Percentiles rank a stretch among this genome's conserved stretches.
These are phyloP conservation scores for Lucifuga dentata DNA, from an alignment of 2,113 vertebrate genomes.

Conservation along the genomic window DNA sequence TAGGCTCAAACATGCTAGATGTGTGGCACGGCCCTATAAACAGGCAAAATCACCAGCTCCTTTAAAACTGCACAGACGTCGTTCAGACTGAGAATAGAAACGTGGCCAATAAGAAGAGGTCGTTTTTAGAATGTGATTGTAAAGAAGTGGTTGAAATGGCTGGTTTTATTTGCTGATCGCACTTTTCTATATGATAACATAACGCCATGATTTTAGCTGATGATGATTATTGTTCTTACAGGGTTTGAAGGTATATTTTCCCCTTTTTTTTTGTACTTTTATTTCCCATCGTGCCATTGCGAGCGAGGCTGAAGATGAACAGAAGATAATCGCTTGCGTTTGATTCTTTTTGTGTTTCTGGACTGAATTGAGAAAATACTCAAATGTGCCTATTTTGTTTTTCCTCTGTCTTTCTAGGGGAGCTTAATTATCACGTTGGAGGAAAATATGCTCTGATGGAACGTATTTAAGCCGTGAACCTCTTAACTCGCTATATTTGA, in stretches of 20 bases:
- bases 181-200: slow-evolving; percentile 70
- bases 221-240: slow-evolving; percentile 61
- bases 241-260: slow-evolving; percentile 50
- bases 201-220: slow-evolving; percentile 36
- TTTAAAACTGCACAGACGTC: too few species aligned
- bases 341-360: too few species aligned
- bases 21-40: too few species aligned
- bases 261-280: slow-evolving; percentile 41
- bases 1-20: too few species aligned
- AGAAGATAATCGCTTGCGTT: slow-evolving; percentile 47
- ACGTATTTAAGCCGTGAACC: slow-evolving; percentile 83
- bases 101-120: too few species aligned
- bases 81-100: slow-evolving; percentile 12
- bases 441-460: slow-evolving; percentile 74
- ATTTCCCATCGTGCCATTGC: slow-evolving; percentile 61
- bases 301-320: slow-evolving; percentile 31
- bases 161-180: slow-evolving; percentile 58
- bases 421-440: slow-evolving; percentile 75
- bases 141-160: too few species aligned
- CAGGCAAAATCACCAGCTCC: too few species aligned
- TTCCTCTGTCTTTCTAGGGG: slow-evolving; percentile 64
- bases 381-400: slow-evolving; percentile 80
- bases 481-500: slow-evolving; percentile 77
- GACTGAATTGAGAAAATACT: slow-evolving; percentile 31
- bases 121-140: too few species aligned